Evolutionary conservation across 2,113 vertebrate genomes (phyloP), one percentile per base, ranked within the genome.

Genomic region (Edolisoma coerulescens): DNA sequence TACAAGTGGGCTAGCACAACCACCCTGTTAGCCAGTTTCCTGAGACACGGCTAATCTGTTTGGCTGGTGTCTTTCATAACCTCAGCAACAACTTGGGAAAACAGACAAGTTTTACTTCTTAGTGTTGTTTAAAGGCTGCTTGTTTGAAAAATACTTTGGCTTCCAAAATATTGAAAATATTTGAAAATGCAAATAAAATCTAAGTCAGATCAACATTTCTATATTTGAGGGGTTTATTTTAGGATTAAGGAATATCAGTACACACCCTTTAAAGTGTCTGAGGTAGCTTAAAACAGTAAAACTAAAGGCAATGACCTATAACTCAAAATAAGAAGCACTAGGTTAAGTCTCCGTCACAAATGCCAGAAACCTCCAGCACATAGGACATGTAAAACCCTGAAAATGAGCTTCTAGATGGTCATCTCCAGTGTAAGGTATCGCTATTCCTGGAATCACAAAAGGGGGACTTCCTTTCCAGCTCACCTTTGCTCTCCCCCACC

Each of bases 171-270:
- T 18, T 80, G 67, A 86, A 94, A 92, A 56, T 88, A 52, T 84
- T 94, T 86, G 52, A 84, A 96, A 96, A 79, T 57, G 23, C 39
- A 93, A 93, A 81, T 52, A 81, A 87, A 89, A 84, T 56, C 44
- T 67, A 71, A 84, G 32, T 50, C 64, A 87, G 30, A 83, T 68
- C 63, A 93, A 54, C 35, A 64, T 71, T 87, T 92, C 76, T 78
- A 4, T 74, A 78, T 92, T 81, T 71, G 33, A 85, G 16, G 27
- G 26, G 1, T 70, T 85, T 87, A 41, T 84, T 93, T 93, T 63
- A 74, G 54, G 75, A 90, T 47, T 86, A 71, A 86, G 45, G 6
- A 80, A 41, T 56, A 92, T 50, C 67, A 59, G 16, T 50, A 77
- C 35, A 91, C 16, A 59, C 13, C 10, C 14, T 85, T 61, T 74